Conservation (phyloP, 2,888 invertebrate genomes). For the Philopedon plagiatum region DNA sequence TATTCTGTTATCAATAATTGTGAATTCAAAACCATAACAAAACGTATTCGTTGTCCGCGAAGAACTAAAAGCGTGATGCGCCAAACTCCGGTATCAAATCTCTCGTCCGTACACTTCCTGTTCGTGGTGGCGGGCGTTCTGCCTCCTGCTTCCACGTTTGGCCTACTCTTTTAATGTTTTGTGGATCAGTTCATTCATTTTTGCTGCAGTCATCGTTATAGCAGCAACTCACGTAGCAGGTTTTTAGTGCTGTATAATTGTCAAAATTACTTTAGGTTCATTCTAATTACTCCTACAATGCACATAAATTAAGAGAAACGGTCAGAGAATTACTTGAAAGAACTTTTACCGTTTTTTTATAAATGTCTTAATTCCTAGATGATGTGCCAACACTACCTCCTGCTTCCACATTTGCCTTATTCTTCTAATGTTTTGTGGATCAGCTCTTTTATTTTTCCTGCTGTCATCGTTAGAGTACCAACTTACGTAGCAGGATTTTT, state of each 20-base stretch:
- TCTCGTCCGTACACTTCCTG: slow-evolving; percentile 38
- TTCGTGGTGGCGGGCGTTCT: slow-evolving; percentile 23
- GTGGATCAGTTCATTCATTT: slow-evolving; percentile 20
- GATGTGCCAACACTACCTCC: too few relatives aligned
- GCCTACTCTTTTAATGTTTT: slow-evolving; percentile 42
- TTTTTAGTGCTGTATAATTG: not conserved
- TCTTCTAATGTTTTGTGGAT: slow-evolving; percentile 33
- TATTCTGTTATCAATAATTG: not conserved
- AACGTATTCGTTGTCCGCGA: slow-evolving; percentile 10
- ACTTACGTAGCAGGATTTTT: slow-evolving; percentile 3
- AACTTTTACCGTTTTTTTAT: too few relatives aligned
- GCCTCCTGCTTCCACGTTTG: slow-evolving; percentile 46
- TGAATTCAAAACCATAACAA: not conserved
- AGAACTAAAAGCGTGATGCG: slow-evolving; percentile 28
- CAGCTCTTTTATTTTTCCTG: slow-evolving; percentile 9
- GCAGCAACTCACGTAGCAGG: slow-evolving; percentile 6
- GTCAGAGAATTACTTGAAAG: too few relatives aligned
- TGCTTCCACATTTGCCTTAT: slow-evolving; percentile 48
- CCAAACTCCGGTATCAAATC: slow-evolving; percentile 29
- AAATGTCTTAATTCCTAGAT: too few relatives aligned
- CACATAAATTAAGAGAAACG: too few relatives aligned
- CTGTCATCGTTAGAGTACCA: slow-evolving; percentile 7
- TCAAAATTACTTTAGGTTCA: not conserved
- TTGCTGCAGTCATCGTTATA: slow-evolving; percentile 15
- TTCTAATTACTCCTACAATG: not conserved